Percentiles rank a stretch among this genome's conserved stretches.
These are phyloP conservation scores for Paelopatides confundens DNA, from an alignment of 53 echinoderm and acorn worm species.

Conservation along the genomic window DNA sequence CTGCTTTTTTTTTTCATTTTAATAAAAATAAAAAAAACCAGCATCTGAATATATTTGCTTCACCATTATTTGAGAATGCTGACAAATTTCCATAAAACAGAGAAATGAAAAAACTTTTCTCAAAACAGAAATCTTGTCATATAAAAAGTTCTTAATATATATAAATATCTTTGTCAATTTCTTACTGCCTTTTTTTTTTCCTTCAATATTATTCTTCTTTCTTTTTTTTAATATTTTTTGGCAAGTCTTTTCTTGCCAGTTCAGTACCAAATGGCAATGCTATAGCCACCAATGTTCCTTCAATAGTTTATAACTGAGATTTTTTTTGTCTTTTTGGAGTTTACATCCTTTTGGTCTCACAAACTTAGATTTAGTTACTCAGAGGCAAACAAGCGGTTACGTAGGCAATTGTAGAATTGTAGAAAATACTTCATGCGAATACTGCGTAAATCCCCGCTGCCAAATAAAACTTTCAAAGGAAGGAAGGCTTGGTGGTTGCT, in stretches of 20 bases:
- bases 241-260: neutral
- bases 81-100: conserved; percentile 11
- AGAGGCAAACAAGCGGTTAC: neutral
- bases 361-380: neutral
- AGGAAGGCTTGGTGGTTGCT: neutral
- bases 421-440: conserved; percentile 36
- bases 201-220: neutral
- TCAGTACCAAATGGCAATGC: neutral
- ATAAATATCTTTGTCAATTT: conserved; percentile 17
- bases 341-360: neutral
- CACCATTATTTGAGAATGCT: conserved; percentile 13
- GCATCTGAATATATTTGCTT: neutral
- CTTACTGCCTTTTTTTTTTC: neutral
- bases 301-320: neutral
- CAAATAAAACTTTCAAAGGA: neutral
- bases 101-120: neutral
- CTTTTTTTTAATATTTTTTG: neutral
- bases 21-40: neutral
- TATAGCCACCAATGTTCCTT: neutral
- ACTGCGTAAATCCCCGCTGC: neutral
- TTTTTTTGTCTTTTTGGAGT: neutral
- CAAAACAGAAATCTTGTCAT: conserved; percentile 7
- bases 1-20: neutral
- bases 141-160: conserved; percentile 49
- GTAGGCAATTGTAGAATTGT: neutral